Conservation (phyloP, 2,113 vertebrate species). For the Ciconia boyciana region DNA sequence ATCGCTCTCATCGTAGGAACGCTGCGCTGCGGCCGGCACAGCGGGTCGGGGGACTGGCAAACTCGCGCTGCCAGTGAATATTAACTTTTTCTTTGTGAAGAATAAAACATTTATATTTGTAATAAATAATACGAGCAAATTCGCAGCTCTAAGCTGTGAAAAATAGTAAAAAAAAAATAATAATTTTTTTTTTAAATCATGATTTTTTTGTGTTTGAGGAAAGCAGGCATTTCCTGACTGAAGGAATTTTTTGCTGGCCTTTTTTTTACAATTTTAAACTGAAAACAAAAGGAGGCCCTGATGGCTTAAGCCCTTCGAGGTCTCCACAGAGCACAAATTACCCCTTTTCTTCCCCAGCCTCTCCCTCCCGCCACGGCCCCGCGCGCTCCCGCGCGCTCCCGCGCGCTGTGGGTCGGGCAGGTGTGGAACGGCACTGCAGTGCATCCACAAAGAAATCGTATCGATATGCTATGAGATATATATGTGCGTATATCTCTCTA, state of each 20-base stretch:
- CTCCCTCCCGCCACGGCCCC: accelerated
- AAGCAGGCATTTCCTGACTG: not conserved
- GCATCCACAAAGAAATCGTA: not conserved
- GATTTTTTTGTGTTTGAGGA: not conserved
- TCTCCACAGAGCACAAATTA: accelerated
- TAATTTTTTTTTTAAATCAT: too few relatives aligned
- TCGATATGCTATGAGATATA: accelerated
- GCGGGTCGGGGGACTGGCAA: accelerated
- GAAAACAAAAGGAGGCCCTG: not conserved
- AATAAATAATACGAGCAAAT: not conserved
- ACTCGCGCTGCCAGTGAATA: not conserved
- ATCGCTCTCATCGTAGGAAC: accelerated
- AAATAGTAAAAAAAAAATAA: not conserved
- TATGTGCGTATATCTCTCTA: accelerated
- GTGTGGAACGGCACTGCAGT: not conserved
- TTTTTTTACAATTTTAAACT: not conserved
- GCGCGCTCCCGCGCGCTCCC: accelerated
- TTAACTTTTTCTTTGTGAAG: not conserved
- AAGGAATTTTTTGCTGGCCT: not conserved
- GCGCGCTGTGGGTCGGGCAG: not conserved
- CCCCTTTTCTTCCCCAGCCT: not conserved
- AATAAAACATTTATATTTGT: not conserved
- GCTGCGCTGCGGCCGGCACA: accelerated
- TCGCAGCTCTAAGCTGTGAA: accelerated
- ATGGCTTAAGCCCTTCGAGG: not conserved